phyloP scores from a whole-genome alignment of 2,888 invertebrate genomes.

The Aleiodes alternator region DNA sequence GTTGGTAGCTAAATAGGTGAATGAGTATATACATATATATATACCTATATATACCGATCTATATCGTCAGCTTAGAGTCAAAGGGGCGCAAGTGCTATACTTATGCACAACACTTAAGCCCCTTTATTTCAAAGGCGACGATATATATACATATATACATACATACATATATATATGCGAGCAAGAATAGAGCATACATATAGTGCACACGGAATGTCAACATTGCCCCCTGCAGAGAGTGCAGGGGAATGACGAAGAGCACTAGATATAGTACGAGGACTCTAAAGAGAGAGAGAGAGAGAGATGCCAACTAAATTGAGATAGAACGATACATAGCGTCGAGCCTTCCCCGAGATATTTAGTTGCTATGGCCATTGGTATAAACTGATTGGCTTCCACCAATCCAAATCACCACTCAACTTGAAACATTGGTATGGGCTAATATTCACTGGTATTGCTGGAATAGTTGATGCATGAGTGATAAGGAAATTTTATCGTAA shows the following conservation, averaged over 20 bases:
- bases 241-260: constrained; percentile 17
- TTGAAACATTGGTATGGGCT: neutral
- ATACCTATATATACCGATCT: too few species aligned
- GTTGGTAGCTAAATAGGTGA: constrained; percentile 70
- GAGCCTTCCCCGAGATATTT: constrained; percentile 48
- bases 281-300: constrained; percentile 42
- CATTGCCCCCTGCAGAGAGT: constrained; percentile 7
- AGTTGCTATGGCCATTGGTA: constrained; percentile 50
- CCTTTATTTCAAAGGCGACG: too few species aligned
- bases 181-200: constrained; percentile 10
- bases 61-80: too few species aligned
- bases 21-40: constrained; percentile 44
- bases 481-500: too few species aligned
- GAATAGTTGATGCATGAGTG: neutral
- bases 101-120: too few species aligned
- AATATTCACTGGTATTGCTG: neutral
- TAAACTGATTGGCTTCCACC: constrained; percentile 34
- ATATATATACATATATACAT: too few species aligned
- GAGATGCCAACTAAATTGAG: constrained; percentile 21
- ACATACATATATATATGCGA: constrained; percentile 3
- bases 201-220: constrained; percentile 42
- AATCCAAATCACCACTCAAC: constrained; percentile 12
- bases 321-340: constrained; percentile 46
- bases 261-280: constrained; percentile 18
- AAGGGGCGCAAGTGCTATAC: too few species aligned